phyloP scores from a whole-genome alignment of 1,140 invertebrate species.

The Lepidurus apus region DNA sequence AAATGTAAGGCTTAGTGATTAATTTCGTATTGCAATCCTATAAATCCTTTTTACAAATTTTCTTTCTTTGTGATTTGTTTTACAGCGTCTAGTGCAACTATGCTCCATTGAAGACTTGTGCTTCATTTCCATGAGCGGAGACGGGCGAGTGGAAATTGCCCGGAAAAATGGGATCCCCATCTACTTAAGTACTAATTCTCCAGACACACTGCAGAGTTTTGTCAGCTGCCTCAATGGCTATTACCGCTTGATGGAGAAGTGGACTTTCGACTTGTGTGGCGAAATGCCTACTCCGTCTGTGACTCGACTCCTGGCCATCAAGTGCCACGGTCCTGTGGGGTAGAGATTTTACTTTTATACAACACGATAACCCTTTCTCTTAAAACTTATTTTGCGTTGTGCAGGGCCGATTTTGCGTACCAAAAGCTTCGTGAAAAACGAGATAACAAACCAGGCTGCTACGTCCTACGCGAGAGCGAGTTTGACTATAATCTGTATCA shows the following conservation, averaged over 20 bases:
- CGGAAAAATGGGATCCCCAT: conserved; percentile 69
- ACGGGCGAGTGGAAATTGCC: conserved; percentile 68
- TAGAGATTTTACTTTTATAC: conserved; percentile 43
- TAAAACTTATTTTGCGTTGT: conserved; percentile 39
- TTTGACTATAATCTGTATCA: conserved; percentile 68
- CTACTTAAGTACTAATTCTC: conserved; percentile 61
- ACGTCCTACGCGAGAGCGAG: conserved; percentile 73
- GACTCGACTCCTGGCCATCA: conserved; percentile 60
- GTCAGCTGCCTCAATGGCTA: conserved; percentile 79
- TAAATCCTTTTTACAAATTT: neutral
- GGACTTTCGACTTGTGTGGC: conserved; percentile 82
- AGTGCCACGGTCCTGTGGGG: conserved; percentile 84
- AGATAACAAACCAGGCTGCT: conserved; percentile 65
- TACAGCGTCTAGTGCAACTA: conserved; percentile 60
- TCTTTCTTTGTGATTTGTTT: conserved; percentile 38
- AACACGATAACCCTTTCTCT: conserved; percentile 25
- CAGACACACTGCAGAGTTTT: conserved; percentile 63
- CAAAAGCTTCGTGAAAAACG: conserved; percentile 72
- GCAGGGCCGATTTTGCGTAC: conserved; percentile 72
- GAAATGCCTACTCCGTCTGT: conserved; percentile 70
- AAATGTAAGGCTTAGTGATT: neutral
- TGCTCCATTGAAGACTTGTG: conserved; percentile 77
- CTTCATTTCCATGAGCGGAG: conserved; percentile 63
- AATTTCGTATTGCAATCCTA: neutral
- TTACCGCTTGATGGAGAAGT: conserved; percentile 77